These are phyloP conservation scores for Avahi laniger DNA, from an alignment of 2,797 vertebrate species.

Conservation along the genomic window DNA sequence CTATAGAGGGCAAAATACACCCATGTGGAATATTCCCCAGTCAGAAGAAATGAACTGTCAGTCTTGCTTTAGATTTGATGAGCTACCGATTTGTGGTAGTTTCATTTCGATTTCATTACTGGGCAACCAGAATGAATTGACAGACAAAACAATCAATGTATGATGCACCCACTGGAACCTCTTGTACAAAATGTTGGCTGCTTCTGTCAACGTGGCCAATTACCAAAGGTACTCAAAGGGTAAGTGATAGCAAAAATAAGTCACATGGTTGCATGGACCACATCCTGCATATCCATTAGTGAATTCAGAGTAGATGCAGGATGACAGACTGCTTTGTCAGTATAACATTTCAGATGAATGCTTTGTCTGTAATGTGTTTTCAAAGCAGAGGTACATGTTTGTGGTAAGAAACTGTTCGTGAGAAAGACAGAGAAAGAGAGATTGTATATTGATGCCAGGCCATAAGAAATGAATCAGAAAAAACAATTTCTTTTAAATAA, in stretches of 20 bases:
- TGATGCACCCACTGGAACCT: constrained; percentile 73
- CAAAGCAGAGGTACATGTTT: neutral
- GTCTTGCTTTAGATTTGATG: constrained; percentile 76
- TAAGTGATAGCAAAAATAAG: constrained; percentile 62
- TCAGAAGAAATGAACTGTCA: constrained; percentile 38
- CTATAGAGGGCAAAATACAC: neutral
- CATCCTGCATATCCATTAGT: constrained; percentile 48
- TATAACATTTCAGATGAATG: constrained; percentile 12
- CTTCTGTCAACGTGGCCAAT: constrained; percentile 76
- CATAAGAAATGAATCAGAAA: neutral
- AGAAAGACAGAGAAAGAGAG: neutral
- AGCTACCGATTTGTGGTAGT: constrained; percentile 75
- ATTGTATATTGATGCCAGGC: neutral
- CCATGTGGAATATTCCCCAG: neutral
- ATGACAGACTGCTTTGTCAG: constrained; percentile 49
- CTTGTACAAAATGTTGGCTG: constrained; percentile 65
- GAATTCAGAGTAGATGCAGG: neutral
- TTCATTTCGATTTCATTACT: constrained; percentile 78
- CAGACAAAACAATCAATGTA: constrained; percentile 78
- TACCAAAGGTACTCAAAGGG: constrained; percentile 75
- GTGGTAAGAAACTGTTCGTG: neutral
- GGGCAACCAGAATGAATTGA: constrained; percentile 76
- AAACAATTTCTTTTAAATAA: neutral
- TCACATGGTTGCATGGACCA: constrained; percentile 5
- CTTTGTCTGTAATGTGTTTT: neutral